Conservation (phyloP, 2,888 invertebrate species). For the Cecidostiba fungosa region DNA sequence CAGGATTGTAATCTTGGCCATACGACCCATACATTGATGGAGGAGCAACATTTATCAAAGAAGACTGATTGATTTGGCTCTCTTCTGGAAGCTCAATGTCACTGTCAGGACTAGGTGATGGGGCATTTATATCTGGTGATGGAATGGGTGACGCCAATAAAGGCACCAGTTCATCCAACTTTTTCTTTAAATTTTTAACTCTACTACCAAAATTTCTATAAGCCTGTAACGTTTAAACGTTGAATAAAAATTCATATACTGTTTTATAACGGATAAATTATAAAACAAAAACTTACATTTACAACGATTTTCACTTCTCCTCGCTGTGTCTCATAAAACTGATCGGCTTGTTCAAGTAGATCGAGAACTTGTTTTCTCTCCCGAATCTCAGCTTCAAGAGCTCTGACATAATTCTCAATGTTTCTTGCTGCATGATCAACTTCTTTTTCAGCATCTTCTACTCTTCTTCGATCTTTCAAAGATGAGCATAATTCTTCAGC, state of each 20-base stretch:
- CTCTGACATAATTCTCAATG: slow-evolving; percentile 90
- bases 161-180: slow-evolving; percentile 90
- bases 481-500: slow-evolving; percentile 89
- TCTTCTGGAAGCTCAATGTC: slow-evolving; percentile 88
- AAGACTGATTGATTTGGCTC: slow-evolving; percentile 70
- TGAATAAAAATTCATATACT: neutral
- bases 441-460: slow-evolving; percentile 93
- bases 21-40: slow-evolving; percentile 78
- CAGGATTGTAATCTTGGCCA: slow-evolving; percentile 77
- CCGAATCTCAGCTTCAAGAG: slow-evolving; percentile 91
- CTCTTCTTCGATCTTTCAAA: slow-evolving; percentile 93
- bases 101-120: slow-evolving; percentile 91
- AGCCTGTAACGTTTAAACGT: slow-evolving; percentile 84
- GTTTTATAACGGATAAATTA: neutral
- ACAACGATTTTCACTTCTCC: slow-evolving; percentile 98
- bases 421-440: slow-evolving; percentile 90
- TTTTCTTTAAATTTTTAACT: slow-evolving; percentile 92
- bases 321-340: slow-evolving; percentile 93
- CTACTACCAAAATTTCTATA: slow-evolving; percentile 96
- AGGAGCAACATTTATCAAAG: slow-evolving; percentile 74
- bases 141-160: slow-evolving; percentile 85
- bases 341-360: slow-evolving; percentile 89
- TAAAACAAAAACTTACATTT: slow-evolving; percentile 86
- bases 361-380: slow-evolving; percentile 90
- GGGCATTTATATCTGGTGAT: slow-evolving; percentile 84